Conservation (phyloP, 2,113 vertebrate genomes). For the Chinchilla lanigera region DNA sequence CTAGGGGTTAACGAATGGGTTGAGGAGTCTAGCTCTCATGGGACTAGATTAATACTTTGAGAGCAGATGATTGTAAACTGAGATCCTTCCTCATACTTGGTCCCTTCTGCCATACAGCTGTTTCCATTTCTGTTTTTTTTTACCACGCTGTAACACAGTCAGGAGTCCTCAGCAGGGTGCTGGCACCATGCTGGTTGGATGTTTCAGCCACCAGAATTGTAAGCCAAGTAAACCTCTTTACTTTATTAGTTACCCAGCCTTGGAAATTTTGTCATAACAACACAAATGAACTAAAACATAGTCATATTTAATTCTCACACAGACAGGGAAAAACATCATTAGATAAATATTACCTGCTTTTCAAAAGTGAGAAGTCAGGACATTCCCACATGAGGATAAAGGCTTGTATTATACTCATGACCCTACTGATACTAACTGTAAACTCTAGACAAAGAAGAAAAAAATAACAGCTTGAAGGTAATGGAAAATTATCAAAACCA, state of each 20-base stretch:
- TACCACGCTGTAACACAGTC: neutral
- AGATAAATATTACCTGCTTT: neutral
- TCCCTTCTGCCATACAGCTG: too few species aligned
- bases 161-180: neutral
- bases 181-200: neutral
- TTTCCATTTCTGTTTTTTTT: neutral
- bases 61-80: neutral
- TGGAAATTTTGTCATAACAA: neutral
- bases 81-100: neutral
- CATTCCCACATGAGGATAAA: neutral
- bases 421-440: neutral
- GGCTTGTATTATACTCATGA: neutral
- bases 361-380: conserved; percentile 6
- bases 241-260: neutral
- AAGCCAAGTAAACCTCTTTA: neutral
- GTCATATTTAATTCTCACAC: conserved; percentile 30
- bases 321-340: neutral
- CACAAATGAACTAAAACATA: neutral
- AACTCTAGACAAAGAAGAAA: conserved; percentile 29
- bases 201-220: neutral
- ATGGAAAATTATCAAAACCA: conserved; percentile 1
- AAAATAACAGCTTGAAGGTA: neutral
- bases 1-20: neutral
- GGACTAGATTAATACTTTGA: neutral
- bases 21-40: neutral